A percentile compares a stretch with the other conserved stretches of the same genome.
These are phyloP conservation scores for Syngnathus rostellatus DNA, from an alignment of 2,797 vertebrate species.

Conservation along the genomic window DNA sequence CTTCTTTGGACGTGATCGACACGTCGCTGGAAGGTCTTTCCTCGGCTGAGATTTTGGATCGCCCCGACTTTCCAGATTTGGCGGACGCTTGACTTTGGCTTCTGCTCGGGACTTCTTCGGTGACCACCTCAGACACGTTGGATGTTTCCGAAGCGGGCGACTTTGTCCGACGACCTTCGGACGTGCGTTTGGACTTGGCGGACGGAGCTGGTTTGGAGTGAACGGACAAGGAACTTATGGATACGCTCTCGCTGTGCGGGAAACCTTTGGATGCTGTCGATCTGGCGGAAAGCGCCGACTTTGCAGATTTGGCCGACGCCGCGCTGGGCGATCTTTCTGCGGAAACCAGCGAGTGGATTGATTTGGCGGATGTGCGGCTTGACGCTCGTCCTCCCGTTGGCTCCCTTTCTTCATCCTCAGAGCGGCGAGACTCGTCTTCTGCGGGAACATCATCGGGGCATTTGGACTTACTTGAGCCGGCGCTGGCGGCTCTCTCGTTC, in stretches of 20 bases:
- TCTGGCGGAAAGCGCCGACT: constrained; percentile 32
- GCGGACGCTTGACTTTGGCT: constrained; percentile 32
- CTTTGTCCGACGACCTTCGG: constrained; percentile 18
- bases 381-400: constrained; percentile 32
- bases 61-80: constrained; percentile 22
- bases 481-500: constrained; percentile 19
- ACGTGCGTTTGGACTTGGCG: constrained; percentile 19
- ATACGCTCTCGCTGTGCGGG: constrained; percentile 28
- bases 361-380: constrained; percentile 33
- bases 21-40: constrained; percentile 31
- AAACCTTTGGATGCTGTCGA: constrained; percentile 19
- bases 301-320: constrained; percentile 32
- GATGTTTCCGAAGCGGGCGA: constrained; percentile 32
- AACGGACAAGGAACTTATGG: constrained; percentile 39
- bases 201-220: constrained; percentile 37
- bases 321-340: constrained; percentile 19
- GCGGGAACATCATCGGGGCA: constrained; percentile 21
- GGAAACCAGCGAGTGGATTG: constrained; percentile 22
- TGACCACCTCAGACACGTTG: constrained; percentile 11
- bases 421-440: constrained; percentile 2
- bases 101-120: constrained; percentile 28
- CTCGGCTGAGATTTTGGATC: constrained; percentile 16
- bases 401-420: constrained; percentile 13
- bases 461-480: constrained; percentile 23
- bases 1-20: constrained; percentile 41